These are phyloP conservation scores for Cryptoblepharus egeriae DNA, from an alignment of 2,797 vertebrate genomes.

Conservation along the genomic window DNA sequence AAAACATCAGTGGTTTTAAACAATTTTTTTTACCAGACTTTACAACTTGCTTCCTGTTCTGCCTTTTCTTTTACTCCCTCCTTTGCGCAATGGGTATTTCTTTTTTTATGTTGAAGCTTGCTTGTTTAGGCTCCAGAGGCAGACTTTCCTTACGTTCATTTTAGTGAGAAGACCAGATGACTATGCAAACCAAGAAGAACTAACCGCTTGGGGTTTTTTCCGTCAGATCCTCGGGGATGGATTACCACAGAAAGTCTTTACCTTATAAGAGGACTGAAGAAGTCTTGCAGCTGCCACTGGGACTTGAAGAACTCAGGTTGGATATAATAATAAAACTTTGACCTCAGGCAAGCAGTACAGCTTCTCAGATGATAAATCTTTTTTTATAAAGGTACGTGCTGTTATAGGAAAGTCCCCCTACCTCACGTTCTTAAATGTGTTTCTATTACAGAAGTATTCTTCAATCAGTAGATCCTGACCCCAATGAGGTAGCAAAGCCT, in stretches of 20 bases:
- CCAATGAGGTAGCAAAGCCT: too few species aligned
- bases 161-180: conserved; percentile 29
- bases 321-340: conserved; percentile 27
- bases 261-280: conserved; percentile 52
- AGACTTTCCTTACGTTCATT: conserved; percentile 5
- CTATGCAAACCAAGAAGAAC: conserved; percentile 31
- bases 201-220: neutral
- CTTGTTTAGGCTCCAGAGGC: neutral
- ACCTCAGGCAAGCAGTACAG: conserved; percentile 2
- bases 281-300: conserved; percentile 40
- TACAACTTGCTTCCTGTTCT: neutral
- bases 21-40: neutral
- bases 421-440: conserved; percentile 1
- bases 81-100: neutral
- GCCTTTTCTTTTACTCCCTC: neutral
- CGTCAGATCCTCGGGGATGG: neutral
- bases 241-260: neutral
- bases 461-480: too few species aligned
- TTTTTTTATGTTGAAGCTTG: neutral
- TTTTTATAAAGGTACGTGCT: conserved; percentile 12
- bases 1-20: too few species aligned
- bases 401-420: conserved; percentile 16
- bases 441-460: neutral
- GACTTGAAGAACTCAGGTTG: conserved; percentile 20
- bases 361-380: conserved; percentile 21